Conservation (phyloP, 1,140 invertebrate species). For the Hydropsyche tenuis region DNA sequence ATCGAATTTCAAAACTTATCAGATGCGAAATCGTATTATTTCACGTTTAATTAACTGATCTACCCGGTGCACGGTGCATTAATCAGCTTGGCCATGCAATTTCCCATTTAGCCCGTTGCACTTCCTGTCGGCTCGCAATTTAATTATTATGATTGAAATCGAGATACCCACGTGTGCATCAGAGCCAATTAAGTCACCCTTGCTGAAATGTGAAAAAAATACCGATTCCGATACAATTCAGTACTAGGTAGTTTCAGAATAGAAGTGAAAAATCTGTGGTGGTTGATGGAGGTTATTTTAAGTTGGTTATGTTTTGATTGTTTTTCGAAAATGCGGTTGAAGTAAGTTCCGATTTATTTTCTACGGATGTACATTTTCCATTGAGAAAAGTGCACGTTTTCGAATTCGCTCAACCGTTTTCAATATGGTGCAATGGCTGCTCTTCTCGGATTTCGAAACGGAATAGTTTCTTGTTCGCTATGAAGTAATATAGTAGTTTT, state of each 20-base stretch:
- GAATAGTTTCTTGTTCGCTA: no score
- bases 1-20: no score
- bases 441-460: no score
- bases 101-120: slow-evolving; percentile 1
- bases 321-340: no score
- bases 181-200: neutral
- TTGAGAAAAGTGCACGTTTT: slow-evolving; percentile 14
- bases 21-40: no score
- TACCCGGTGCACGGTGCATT: neutral
- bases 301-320: no score
- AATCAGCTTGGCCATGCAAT: slow-evolving; percentile 20
- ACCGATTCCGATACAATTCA: no score
- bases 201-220: neutral
- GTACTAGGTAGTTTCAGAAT: no score
- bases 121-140: neutral
- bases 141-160: slow-evolving; percentile 11
- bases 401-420: slow-evolving; percentile 1
- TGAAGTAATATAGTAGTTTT: no score
- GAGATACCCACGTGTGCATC: neutral
- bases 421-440: slow-evolving; percentile 1
- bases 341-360: neutral
- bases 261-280: no score
- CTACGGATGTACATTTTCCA: neutral
- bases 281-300: no score
- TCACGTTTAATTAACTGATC: no score